Base-by-base conservation (phyloP, 2,888 invertebrate species). In the Spodoptera littoralis region DNA sequence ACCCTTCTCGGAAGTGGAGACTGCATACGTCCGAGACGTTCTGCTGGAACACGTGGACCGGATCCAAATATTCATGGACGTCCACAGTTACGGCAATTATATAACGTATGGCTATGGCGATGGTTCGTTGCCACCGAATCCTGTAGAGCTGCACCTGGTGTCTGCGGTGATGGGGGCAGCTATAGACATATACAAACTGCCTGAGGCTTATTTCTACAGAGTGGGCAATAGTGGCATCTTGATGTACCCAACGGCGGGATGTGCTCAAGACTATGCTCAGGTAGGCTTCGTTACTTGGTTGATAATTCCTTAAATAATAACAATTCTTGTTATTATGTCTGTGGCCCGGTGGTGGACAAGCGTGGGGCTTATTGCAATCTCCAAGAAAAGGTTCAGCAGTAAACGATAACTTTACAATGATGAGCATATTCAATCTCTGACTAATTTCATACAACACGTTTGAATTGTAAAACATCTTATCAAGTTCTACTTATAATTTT, bases 71-170 rank as follows among this genome's bases (percentile, higher is more conserved):
- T 97, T 97, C 84, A 81, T 97, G 46, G 95, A 96, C 5, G 89
- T 97, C 41, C 97, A 97, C 85, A 96, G 96, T 4, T 96, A 95
- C 79, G 97, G 97, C 46, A 92, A 95, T 70, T 95, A 94, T 76
- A 80, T 96, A n/a, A 73, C 86, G 1, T 88, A 73, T 46, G 85
- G 82, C 1, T 85, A 65, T 18, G 88, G 87, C 0, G 78, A 80
- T 46, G 79, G 79, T 52, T 86, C 82, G 0, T 77, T 93, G 70
- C 95, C 95, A n/a, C 84, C 87, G 0, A 94, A 95, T 54, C 90
- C 83, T 42, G 47, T 43, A 18, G 76, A 84, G 13, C 27, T 90
- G n/a, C 85, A 88, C 59, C 75, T 78, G 13, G 84, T 89, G 0
- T 89, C 77, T 0, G 81, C 87, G 0, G 59, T 81, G 0, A 88